These are phyloP conservation scores for Hetaerina titia DNA, from an alignment of 2,888 invertebrate species.

Conservation along the genomic window DNA sequence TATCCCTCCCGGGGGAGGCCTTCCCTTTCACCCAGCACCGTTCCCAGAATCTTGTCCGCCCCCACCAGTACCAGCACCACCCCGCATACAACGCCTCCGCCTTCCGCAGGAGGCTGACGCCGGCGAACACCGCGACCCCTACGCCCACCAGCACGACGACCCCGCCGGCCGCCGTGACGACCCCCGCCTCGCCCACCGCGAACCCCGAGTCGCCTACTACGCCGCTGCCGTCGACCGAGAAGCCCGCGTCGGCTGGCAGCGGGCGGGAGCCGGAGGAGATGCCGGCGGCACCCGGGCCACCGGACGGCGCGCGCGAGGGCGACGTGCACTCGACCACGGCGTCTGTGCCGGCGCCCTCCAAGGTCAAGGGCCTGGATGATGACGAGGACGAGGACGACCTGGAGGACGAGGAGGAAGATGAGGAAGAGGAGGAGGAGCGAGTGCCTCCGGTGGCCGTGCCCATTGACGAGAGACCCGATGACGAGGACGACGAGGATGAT, in stretches of 20 bases:
- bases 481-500: constrained; percentile 65
- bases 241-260: constrained; percentile 47
- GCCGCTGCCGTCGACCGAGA: constrained; percentile 30
- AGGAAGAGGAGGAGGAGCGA: constrained; percentile 74
- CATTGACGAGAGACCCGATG: constrained; percentile 44
- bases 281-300: constrained; percentile 87
- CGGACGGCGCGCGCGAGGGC: constrained; percentile 80
- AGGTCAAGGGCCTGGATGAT: constrained; percentile 45
- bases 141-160: constrained; percentile 53
- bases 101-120: constrained; percentile 43
- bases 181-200: constrained; percentile 64
- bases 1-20: constrained; percentile 74
- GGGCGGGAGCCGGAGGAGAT: constrained; percentile 41
- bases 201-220: constrained; percentile 44
- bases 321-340: constrained; percentile 55
- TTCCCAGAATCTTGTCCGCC: constrained; percentile 17
- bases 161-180: constrained; percentile 68
- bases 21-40: constrained; percentile 72
- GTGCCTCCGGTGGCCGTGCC: constrained; percentile 70
- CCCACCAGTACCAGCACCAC: constrained; percentile 74
- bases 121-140: constrained; percentile 70
- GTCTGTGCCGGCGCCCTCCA: constrained; percentile 38
- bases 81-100: constrained; percentile 69
- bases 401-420: constrained; percentile 59
- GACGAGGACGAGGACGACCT: constrained; percentile 43